A percentile compares a stretch with the other conserved stretches of the same genome.
phyloP scores from a whole-genome alignment of 1,140 invertebrate genomes.

The Proales similis region DNA sequence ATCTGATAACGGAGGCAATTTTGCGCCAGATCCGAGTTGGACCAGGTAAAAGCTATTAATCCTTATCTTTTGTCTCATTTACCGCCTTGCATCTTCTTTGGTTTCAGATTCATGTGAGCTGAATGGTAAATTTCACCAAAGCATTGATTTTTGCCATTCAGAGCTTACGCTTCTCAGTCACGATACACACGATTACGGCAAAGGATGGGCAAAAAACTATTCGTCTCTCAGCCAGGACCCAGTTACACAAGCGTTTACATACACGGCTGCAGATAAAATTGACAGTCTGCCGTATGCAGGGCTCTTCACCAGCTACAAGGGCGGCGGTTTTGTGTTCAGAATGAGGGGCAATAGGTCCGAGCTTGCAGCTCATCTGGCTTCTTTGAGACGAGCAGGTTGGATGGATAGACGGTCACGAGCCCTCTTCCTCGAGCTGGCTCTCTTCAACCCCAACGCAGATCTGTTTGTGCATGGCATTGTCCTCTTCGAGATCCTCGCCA shows the following conservation, averaged over 20 bases:
- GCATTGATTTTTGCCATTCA: background rate
- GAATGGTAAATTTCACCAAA: background rate
- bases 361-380: slow-evolving; percentile 46
- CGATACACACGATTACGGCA: background rate
- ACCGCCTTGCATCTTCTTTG: too few relatives aligned
- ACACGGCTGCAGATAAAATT: slow-evolving; percentile 43
- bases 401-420: slow-evolving; percentile 39
- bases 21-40: too few relatives aligned
- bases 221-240: background rate
- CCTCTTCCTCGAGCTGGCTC: slow-evolving; percentile 40
- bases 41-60: too few relatives aligned
- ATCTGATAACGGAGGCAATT: too few relatives aligned
- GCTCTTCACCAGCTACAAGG: slow-evolving; percentile 40
- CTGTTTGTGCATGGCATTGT: slow-evolving; percentile 40
- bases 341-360: slow-evolving; percentile 44
- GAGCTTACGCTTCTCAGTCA: too few relatives aligned
- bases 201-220: background rate
- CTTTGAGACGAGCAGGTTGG: slow-evolving; percentile 38
- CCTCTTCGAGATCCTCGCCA: slow-evolving; percentile 39
- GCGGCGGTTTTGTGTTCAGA: slow-evolving; percentile 47
- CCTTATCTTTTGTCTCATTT: too few relatives aligned
- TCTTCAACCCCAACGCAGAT: slow-evolving; percentile 41
- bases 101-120: too few relatives aligned
- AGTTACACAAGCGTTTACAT: background rate
- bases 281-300: slow-evolving; percentile 45